Evolutionary conservation across 2,888 invertebrate genomes (phyloP), one percentile per base, ranked within the genome.

Genomic region (Hydrotaea diabolus): DNA sequence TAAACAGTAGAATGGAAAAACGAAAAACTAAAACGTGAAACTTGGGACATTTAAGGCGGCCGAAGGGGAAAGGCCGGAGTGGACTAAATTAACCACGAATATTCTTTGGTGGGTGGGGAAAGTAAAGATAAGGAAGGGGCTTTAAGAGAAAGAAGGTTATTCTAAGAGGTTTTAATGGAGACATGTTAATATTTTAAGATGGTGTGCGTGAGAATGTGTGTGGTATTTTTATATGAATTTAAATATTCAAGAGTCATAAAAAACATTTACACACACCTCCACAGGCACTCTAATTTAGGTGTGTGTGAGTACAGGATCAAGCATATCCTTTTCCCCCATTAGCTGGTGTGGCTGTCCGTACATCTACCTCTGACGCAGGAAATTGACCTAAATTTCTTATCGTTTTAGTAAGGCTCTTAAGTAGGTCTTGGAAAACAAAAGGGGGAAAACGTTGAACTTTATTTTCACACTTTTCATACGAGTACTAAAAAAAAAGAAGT

Each of bases 361-460:
- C 31, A 7, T 31, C 31, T 31, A 7, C 31, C 31, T 59, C 46
- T n/a, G 36, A 43, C 43, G 11, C 19, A 55, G 39, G 43, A 75
- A 75, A 66, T 76, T 79, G 79, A 66, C 78, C 75, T 72, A 49
- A 72, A 83, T 76, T 72, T 66, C 23, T 59, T 39, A 69, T 19
- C 17, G 17, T 46, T 21, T n/a, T n/a, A n/a, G n/a, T n/a, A n/a
- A n/a, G n/a, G n/a, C n/a, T 57, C 62, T 8, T 36, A 19, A 31
- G 11, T 49, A 13, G 39, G 64, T 17, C 19, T 36, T 19, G 2
- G 19, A 8, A 46, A 36, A 39, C 9, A 43, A n/a, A 72, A 53
- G 0, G 53, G 2, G 15, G 26, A 9, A 43, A 59, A 71, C 43
- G 43, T 76, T 55, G 2, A 53, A 36, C 13, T 69, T 46, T 19